These are phyloP conservation scores for Sarotherodon lohbergeri DNA, from an alignment of 2,113 vertebrate species.

Conservation along the genomic window DNA sequence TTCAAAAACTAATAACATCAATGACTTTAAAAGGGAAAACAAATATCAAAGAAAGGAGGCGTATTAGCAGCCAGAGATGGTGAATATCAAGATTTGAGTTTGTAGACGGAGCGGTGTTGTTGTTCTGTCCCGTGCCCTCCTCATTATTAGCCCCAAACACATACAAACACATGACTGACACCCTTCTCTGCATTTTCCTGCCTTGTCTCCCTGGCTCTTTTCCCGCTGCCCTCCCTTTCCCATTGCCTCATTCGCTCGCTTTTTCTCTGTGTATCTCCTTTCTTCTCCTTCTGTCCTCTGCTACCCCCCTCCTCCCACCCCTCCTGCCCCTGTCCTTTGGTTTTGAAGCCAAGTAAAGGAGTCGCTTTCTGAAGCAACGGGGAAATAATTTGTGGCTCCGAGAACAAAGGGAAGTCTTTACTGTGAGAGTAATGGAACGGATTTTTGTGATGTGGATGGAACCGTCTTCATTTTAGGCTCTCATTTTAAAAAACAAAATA, in stretches of 20 bases:
- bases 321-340: slow-evolving; percentile 55
- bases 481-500: slow-evolving; percentile 34
- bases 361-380: slow-evolving; percentile 59
- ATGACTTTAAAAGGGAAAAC: slow-evolving; percentile 64
- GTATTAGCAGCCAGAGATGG: slow-evolving; percentile 38
- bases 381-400: slow-evolving; percentile 61
- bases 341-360: slow-evolving; percentile 67
- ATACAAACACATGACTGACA: slow-evolving; percentile 33
- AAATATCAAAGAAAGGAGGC: slow-evolving; percentile 60
- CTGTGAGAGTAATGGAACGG: slow-evolving; percentile 55
- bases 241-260: not conserved
- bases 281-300: slow-evolving; percentile 55
- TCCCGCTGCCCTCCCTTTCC: not conserved
- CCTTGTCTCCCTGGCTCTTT: slow-evolving; percentile 18
- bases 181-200: slow-evolving; percentile 8
- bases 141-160: slow-evolving; percentile 14
- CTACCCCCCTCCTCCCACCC: not conserved
- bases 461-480: slow-evolving; percentile 21
- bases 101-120: slow-evolving; percentile 6
- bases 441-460: slow-evolving; percentile 48
- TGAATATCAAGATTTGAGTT: slow-evolving; percentile 55
- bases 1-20: slow-evolving; percentile 72
- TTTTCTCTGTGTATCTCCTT: slow-evolving; percentile 30
- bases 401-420: slow-evolving; percentile 65
- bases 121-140: slow-evolving; percentile 20